phyloP scores from a whole-genome alignment of 2,888 invertebrate genomes.

The Drosophila flavopinicola region DNA sequence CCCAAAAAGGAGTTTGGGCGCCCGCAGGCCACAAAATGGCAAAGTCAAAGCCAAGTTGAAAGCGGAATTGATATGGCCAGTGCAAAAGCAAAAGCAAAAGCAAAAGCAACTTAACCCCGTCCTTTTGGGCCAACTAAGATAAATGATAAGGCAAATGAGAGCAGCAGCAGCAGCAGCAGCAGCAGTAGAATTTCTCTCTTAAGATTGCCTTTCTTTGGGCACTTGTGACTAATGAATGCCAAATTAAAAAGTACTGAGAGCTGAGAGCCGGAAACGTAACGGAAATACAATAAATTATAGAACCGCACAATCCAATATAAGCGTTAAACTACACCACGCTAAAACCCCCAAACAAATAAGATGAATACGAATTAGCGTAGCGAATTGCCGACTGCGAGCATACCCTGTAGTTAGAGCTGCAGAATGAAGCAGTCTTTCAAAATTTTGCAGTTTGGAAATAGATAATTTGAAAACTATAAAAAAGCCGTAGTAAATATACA shows the following conservation, averaged over 20 bases:
- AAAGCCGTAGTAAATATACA: too few relatives aligned
- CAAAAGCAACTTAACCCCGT: conserved; percentile 30
- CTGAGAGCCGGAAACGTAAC: conserved; percentile 44
- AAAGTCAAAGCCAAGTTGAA: conserved; percentile 42
- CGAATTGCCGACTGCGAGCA: background rate
- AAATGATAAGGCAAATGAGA: conserved; percentile 72
- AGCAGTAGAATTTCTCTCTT: too few relatives aligned
- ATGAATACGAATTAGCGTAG: background rate
- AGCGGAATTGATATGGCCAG: conserved; percentile 57
- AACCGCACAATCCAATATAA: conserved; percentile 58
- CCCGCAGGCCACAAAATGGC: conserved; percentile 66
- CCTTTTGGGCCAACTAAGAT: conserved; percentile 63
- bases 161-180: too few relatives aligned
- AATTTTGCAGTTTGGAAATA: too few relatives aligned
- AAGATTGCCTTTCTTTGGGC: background rate
- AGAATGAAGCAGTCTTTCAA: too few relatives aligned
- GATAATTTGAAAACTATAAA: too few relatives aligned
- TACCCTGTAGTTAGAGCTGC: background rate
- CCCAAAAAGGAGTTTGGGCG: background rate
- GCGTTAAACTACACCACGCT: conserved; percentile 17
- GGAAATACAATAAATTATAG: conserved; percentile 68
- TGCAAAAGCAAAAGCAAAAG: conserved; percentile 2
- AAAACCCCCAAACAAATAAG: conserved; percentile 2
- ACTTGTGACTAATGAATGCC: conserved; percentile 67
- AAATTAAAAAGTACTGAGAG: conserved; percentile 64